A percentile compares a stretch with the other conserved stretches of the same genome.
These are phyloP conservation scores for Microplitis mediator DNA, from an alignment of 1,140 invertebrate species.

Conservation along the genomic window DNA sequence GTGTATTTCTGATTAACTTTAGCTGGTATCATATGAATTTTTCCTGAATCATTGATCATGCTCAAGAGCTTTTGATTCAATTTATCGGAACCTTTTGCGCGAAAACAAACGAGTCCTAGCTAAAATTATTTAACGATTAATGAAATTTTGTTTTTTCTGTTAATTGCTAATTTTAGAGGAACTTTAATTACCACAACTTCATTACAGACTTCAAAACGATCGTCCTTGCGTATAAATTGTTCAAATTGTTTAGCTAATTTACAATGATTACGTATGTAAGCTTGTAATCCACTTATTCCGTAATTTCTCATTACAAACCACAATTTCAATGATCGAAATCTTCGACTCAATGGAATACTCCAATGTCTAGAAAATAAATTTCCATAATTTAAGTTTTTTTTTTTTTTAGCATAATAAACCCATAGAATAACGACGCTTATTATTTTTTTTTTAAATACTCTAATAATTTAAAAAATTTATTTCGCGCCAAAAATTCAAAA, in stretches of 20 bases:
- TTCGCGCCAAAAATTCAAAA: too few relatives aligned
- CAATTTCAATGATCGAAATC: slow-evolving; percentile 92
- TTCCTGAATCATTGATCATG: slow-evolving; percentile 93
- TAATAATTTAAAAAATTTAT: too few relatives aligned
- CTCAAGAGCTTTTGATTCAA: slow-evolving; percentile 94
- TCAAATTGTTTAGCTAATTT: slow-evolving; percentile 94
- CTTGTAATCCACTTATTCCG: slow-evolving; percentile 90
- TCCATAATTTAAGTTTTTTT: too few relatives aligned
- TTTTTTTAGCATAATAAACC: too few relatives aligned
- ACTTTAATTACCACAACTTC: slow-evolving; percentile 83
- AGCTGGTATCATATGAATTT: slow-evolving; percentile 97
- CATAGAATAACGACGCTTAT: too few relatives aligned
- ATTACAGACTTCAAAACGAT: slow-evolving; percentile 93
- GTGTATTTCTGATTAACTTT: slow-evolving; percentile 88
- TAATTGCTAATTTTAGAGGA: slow-evolving; percentile 7
- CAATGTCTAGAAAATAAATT: slow-evolving; percentile 74
- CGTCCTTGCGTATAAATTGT: slow-evolving; percentile 79
- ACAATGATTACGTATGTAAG: slow-evolving; percentile 92
- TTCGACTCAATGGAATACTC: slow-evolving; percentile 93
- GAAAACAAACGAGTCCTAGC: slow-evolving; percentile 85
- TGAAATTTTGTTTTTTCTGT: not conserved
- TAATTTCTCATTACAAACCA: slow-evolving; percentile 97
- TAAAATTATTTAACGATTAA: slow-evolving; percentile 45
- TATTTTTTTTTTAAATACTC: too few relatives aligned
- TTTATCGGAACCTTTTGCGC: slow-evolving; percentile 83